Base-by-base conservation (phyloP, 2,797 vertebrate genomes). In the Melanogrammus aeglefinus region DNA sequence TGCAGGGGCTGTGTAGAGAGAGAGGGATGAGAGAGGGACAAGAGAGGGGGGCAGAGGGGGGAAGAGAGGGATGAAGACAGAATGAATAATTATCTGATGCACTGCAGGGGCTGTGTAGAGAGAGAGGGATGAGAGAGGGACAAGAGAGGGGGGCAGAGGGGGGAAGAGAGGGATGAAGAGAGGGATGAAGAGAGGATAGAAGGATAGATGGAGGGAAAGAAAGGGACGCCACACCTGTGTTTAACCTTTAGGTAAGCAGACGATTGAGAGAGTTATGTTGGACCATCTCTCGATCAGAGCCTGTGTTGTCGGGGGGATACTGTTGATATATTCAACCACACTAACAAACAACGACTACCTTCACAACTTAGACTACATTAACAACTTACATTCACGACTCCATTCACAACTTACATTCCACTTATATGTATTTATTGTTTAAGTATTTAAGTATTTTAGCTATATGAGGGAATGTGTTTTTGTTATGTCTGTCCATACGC, bases 81-180 rank as follows among this genome's bases (percentile, higher is more conserved):
- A 91, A 91, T 90, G 88, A 83, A 89, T 91, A 86, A 87, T 86
- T 86, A 86, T 88, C 79, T 84, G 79, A 85, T 75, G 79, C 79
- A 80, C 74, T 77, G 70, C 73, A 73, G 78, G 77, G 80, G 74
- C 74, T 36, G 69, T 24, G 35, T 3, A 1, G n/a, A 24, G 24
- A 38, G n/a, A 71, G 31, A 4, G 24, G 24, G 51, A 3, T 24
- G 76, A 71, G 47, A 7, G 73, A 75, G 73, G 38, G 18, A 57
- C 9, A 24, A 24, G 36, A 38, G 21, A 24, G 57, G 57, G 21
- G 8, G 21, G 21, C 0, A 57, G 57, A 24, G 57, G 57, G 21
- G 6, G 21, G 57, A 2, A 2, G 57, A 24, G 21, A 4, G 16
- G 57, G 57, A 8, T 1, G 57, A 24, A 57, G 57, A 63, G 51